These are phyloP conservation scores for Drosophila phalerata DNA, from an alignment of 2,888 invertebrate species.

Conservation along the genomic window DNA sequence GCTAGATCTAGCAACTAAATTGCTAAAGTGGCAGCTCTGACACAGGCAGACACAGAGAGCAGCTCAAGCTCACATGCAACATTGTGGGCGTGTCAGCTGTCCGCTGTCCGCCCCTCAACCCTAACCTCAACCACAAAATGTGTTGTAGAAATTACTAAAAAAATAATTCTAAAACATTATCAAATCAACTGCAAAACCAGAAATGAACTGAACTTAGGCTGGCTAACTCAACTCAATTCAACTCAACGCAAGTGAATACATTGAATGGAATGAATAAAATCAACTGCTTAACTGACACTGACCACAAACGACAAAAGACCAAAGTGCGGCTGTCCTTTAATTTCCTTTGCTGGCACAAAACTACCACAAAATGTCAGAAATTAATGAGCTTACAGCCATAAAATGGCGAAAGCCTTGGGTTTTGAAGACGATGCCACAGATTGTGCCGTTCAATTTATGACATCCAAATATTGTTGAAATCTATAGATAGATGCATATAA, in stretches of 20 bases:
- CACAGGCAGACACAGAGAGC: background rate
- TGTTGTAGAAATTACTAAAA: background rate
- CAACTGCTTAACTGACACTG: slow-evolving; percentile 2
- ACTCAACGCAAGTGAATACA: slow-evolving; percentile 17
- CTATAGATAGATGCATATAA: slow-evolving; percentile 7
- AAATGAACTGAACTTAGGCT: slow-evolving; percentile 19
- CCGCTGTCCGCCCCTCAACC: no score
- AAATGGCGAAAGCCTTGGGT: slow-evolving; percentile 7
- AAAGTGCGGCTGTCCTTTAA: slow-evolving; percentile 1
- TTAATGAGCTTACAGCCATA: slow-evolving; percentile 31
- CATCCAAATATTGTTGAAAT: slow-evolving; percentile 2
- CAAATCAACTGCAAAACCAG: slow-evolving; percentile 41
- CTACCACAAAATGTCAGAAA: slow-evolving; percentile 32
- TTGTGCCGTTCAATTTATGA: slow-evolving; percentile 2
- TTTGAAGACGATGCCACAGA: slow-evolving; percentile 8
- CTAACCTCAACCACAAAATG: background rate
- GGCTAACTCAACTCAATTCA: slow-evolving; percentile 5
- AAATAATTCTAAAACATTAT: slow-evolving; percentile 18
- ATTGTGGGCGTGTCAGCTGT: slow-evolving; percentile 1
- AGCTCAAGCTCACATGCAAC: slow-evolving; percentile 1
- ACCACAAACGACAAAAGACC: slow-evolving; percentile 32
- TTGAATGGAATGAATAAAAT: slow-evolving; percentile 16
- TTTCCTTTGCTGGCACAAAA: slow-evolving; percentile 13
- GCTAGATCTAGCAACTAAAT: no score
- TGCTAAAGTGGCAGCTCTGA: no score